Evolutionary conservation across 2,797 vertebrate species (phyloP), one percentile per base, ranked within the genome.

Genomic region (Hippoglossus hippoglossus): DNA sequence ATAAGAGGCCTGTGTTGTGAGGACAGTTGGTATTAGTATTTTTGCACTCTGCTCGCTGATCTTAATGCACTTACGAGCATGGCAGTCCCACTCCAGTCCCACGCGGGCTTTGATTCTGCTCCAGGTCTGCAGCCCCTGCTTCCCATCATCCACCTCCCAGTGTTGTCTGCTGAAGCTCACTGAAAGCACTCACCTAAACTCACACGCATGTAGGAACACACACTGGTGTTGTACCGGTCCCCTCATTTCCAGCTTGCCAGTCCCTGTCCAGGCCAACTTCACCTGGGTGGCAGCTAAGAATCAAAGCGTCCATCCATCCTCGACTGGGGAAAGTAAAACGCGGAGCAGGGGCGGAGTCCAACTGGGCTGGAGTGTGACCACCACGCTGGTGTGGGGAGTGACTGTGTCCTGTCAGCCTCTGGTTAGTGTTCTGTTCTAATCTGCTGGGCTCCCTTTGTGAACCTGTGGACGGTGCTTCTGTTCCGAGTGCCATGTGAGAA

Each of bases 21-120:
- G 90, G 92, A 93, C 89, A 87, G 87, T 93, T 91, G 88, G 92
- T 95, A 92, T 94, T 88, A 91, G 90, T 94, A 91, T 94, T 94
- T 94, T 94, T 95, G 94, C 94, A 95, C 94, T 95, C 93, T 91
- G 93, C 93, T 94, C 87, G 90, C 92, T 93, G 88, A 91, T 93
- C 89, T 90, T 91, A 90, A 94, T 92, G 93, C 93, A 94, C 93
- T 93, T 94, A 84, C 85, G 85, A 72, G 83, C 88, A 81, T 92
- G 92, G 88, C 87, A 54, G 79, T 80, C 71, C 16, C 87, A 85
- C 92, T 84, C 89, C 90, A 79, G 88, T 86, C 86, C 78, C 60
- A 75, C 66, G 22, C 84, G n/a, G 82, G 57, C 83, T 87, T 85
- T 76, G 71, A 78, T 85, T 72, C 78, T n/a, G 44, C 85, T 81